Conservation (phyloP, 2,888 invertebrate species). For the Tetrapedia diversipes region DNA sequence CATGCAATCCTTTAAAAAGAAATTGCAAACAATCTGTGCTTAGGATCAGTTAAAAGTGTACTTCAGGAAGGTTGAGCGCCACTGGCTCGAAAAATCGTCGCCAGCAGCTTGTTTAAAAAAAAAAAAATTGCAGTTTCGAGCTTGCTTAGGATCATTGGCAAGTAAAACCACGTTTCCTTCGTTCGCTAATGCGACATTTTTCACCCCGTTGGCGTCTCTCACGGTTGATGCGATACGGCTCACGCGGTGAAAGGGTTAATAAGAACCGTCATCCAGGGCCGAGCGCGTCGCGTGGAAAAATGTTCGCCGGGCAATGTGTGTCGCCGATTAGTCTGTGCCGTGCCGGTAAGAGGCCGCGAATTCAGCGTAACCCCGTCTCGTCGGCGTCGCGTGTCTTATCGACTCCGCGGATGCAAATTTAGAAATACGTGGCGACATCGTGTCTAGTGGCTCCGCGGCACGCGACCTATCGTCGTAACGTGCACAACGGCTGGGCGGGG, state of each 20-base stretch:
- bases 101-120: too few relatives aligned
- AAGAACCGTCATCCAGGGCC: slow-evolving; percentile 1
- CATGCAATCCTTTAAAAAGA: too few relatives aligned
- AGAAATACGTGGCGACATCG: slow-evolving; percentile 68
- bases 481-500: slow-evolving; percentile 20
- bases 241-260: slow-evolving; percentile 1
- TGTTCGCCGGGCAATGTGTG: slow-evolving; percentile 48
- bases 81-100: too few relatives aligned
- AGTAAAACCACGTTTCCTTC: too few relatives aligned
- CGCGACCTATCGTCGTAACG: slow-evolving; percentile 55
- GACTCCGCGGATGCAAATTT: slow-evolving; percentile 65
- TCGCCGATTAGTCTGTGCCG: slow-evolving; percentile 58
- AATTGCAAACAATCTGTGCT: too few relatives aligned
- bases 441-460: slow-evolving; percentile 63
- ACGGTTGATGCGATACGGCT: not conserved
- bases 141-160: too few relatives aligned
- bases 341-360: slow-evolving; percentile 32
- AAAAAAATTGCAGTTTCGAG: too few relatives aligned
- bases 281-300: slow-evolving; percentile 52
- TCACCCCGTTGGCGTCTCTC: too few relatives aligned
- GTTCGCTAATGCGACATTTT: too few relatives aligned
- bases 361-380: slow-evolving; percentile 24
- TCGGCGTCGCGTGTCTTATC: slow-evolving; percentile 64
- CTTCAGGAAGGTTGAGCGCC: too few relatives aligned
- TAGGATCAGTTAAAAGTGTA: too few relatives aligned